Evolutionary conservation across 2,888 invertebrate species (phyloP).

Genomic region (Polymixis flavicincta): DNA sequence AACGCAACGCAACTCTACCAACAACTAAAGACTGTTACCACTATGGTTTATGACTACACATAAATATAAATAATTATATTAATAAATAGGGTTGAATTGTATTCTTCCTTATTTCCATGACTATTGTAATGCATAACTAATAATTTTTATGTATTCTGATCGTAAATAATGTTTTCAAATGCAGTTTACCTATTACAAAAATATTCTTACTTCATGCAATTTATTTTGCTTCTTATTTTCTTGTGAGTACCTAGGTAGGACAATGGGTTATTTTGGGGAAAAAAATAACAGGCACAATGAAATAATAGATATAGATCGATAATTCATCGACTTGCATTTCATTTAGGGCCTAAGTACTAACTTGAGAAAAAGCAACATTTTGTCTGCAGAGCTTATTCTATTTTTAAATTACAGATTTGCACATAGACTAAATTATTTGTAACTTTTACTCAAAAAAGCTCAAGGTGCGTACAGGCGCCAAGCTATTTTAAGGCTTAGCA

Average conservation of each 20-base stretch:
- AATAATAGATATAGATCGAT: too few species aligned
- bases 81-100: conserved; percentile 9
- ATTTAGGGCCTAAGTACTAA: not conserved
- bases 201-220: not conserved
- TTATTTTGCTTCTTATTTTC: not conserved
- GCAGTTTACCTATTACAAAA: not conserved
- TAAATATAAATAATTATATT: conserved; percentile 25
- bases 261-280: too few species aligned
- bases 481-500: conserved; percentile 35
- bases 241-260: too few species aligned
- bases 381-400: too few species aligned
- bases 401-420: conserved; percentile 21
- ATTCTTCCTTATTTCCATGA: conserved; percentile 37
- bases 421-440: conserved; percentile 10
- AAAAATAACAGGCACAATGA: too few species aligned
- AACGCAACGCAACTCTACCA: conserved; percentile 29
- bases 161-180: not conserved
- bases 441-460: conserved; percentile 14
- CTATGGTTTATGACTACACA: conserved; percentile 35
- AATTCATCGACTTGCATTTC: too few species aligned
- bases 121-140: not conserved
- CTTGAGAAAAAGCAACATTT: too few species aligned
- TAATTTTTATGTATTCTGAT: conserved; percentile 12
- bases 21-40: conserved; percentile 20
- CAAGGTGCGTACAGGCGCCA: conserved; percentile 18